These are phyloP conservation scores for Nothoprocta perdicaria DNA, from an alignment of 2,113 vertebrate species.

Conservation along the genomic window DNA sequence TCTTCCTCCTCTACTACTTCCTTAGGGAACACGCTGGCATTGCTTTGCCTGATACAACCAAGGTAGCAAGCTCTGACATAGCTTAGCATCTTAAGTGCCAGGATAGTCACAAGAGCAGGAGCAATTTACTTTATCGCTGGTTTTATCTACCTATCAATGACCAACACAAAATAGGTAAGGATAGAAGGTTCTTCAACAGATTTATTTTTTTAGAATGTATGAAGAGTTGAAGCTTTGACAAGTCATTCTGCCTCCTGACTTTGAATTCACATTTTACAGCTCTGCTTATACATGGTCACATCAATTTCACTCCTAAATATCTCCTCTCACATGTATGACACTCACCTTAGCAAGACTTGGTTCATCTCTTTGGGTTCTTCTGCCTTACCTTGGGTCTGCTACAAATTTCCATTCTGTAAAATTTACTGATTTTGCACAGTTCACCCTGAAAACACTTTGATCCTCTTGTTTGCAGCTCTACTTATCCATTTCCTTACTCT, in stretches of 20 bases:
- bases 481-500: not conserved
- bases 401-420: not conserved
- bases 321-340: not conserved
- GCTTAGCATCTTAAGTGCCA: not conserved
- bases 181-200: not conserved
- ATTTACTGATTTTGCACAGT: not conserved
- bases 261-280: not conserved
- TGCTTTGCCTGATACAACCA: not conserved
- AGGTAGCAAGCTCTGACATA: not conserved
- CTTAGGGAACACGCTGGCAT: not conserved
- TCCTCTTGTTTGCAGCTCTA: not conserved
- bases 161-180: not conserved
- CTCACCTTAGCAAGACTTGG: not conserved
- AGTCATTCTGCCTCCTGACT: not conserved
- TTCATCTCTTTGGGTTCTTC: not conserved
- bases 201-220: not conserved
- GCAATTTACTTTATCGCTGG: not conserved
- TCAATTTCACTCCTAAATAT: not conserved
- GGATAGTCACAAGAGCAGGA: not conserved
- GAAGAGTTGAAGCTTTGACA: rapidly evolving
- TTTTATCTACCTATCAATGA: not conserved
- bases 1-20: not conserved
- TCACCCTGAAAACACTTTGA: not conserved
- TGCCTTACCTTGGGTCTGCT: not conserved
- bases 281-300: not conserved